Conservation (phyloP, 2,113 vertebrate genomes). For the Scolopax mira region DNA sequence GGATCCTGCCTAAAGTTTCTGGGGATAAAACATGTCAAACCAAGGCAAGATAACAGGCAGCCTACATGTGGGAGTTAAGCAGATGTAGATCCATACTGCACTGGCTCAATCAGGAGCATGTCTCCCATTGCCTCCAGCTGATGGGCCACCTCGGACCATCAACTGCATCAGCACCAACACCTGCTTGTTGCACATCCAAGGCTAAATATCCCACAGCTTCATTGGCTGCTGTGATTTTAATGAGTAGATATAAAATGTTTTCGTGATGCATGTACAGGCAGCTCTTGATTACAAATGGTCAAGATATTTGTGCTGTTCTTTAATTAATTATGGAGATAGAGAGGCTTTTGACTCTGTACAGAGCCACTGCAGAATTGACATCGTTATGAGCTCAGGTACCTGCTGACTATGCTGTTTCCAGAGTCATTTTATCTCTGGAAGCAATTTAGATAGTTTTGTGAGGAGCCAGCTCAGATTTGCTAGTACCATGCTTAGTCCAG, state of each 20-base stretch:
- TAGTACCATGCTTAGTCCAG: not conserved
- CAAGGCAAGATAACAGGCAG: not conserved
- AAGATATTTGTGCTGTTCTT: not conserved
- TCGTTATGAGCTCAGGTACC: not conserved
- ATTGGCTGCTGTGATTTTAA: not conserved
- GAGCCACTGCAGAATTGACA: not conserved
- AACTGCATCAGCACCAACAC: not conserved
- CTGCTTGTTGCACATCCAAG: not conserved
- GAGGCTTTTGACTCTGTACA: not conserved
- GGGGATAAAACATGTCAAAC: not conserved
- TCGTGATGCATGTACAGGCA: not conserved
- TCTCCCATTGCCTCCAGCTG: not conserved
- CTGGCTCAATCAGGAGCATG: not conserved
- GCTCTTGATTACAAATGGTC: not conserved
- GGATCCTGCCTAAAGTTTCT: not conserved
- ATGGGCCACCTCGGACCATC: not conserved
- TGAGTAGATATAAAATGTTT: not conserved
- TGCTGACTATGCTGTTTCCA: not conserved
- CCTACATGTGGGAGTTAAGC: not conserved
- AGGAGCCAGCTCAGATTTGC: not conserved
- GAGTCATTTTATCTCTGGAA: not conserved
- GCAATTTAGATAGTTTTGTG: not conserved
- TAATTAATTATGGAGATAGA: not conserved
- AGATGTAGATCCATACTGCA: not conserved
- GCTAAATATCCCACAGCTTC: not conserved